Evolutionary conservation across 2,797 vertebrate species (phyloP).

Genomic region (Ataeniobius toweri): DNA sequence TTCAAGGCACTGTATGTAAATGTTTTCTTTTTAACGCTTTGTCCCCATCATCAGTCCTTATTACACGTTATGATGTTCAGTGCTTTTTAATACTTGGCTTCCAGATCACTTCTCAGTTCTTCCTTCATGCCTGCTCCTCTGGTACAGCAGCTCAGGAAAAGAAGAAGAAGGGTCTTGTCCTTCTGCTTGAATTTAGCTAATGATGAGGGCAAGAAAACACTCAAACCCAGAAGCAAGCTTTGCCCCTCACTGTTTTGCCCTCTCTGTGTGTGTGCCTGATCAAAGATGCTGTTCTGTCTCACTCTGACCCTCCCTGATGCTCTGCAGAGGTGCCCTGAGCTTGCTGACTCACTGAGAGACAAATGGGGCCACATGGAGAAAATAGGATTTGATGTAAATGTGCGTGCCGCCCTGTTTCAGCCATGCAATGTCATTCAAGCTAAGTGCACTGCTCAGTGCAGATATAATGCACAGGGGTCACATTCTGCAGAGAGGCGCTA

Average conservation of each 20-base stretch:
- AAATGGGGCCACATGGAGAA: constrained; percentile 69
- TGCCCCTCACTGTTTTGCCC: constrained; percentile 38
- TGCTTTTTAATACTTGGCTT: not conserved
- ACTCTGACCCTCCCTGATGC: constrained; percentile 61
- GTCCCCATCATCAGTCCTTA: not conserved
- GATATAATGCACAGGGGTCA: constrained; percentile 36
- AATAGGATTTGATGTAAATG: constrained; percentile 68
- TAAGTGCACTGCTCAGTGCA: constrained; percentile 22
- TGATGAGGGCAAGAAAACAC: constrained; percentile 47
- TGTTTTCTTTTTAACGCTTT: not conserved
- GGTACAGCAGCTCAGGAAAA: constrained; percentile 37
- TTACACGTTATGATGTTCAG: not conserved
- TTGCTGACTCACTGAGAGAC: constrained; percentile 74
- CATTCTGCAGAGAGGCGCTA: constrained; percentile 3
- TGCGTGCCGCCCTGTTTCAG: constrained; percentile 41
- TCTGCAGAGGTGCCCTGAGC: constrained; percentile 68
- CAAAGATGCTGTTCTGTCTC: constrained; percentile 55
- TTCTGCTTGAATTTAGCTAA: constrained; percentile 66
- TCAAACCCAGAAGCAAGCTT: constrained; percentile 30
- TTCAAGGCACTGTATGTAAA: not conserved
- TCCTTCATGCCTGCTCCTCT: constrained; percentile 28
- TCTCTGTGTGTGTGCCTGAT: constrained; percentile 36
- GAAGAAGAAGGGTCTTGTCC: constrained; percentile 44
- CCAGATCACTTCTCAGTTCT: constrained; percentile 15
- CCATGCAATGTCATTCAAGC: constrained; percentile 46